These are phyloP conservation scores for Sphaerodactylus townsendi DNA, from an alignment of 2,113 vertebrate species.

Conservation along the genomic window DNA sequence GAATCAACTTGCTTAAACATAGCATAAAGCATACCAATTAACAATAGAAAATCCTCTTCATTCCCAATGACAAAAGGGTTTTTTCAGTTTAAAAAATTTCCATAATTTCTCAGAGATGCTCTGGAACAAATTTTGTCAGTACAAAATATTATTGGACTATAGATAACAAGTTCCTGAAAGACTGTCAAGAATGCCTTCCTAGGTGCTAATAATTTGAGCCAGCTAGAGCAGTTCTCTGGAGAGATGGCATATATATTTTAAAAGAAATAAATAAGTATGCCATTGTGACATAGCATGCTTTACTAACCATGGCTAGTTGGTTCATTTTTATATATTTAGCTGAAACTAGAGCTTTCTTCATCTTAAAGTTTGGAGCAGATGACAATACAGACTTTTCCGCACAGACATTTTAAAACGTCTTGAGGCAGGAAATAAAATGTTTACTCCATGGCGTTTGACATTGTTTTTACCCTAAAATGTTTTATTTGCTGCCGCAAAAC, in stretches of 20 bases:
- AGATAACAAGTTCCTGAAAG: background rate
- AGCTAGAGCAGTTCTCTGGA: too few species aligned
- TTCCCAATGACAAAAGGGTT: background rate
- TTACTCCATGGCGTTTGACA: too few species aligned
- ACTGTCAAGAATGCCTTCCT: background rate
- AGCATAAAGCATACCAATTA: background rate
- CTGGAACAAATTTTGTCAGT: background rate
- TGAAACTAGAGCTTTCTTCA: background rate
- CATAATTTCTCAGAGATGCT: background rate
- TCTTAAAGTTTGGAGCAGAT: background rate
- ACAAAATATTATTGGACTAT: background rate
- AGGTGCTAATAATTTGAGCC: background rate
- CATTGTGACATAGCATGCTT: background rate
- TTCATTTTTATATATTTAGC: background rate
- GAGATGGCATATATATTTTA: too few species aligned
- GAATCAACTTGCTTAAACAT: background rate
- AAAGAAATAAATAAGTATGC: too few species aligned
- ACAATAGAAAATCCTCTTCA: background rate
- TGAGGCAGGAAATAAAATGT: too few species aligned
- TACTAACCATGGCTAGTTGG: too few species aligned
- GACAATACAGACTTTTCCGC: background rate
- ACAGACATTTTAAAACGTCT: too few species aligned
- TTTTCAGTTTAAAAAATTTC: background rate
- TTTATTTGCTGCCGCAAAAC: too few species aligned
- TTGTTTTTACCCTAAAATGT: too few species aligned